These are phyloP conservation scores for Cyclargus thomasi DNA, from an alignment of 1,140 invertebrate species.

Conservation along the genomic window DNA sequence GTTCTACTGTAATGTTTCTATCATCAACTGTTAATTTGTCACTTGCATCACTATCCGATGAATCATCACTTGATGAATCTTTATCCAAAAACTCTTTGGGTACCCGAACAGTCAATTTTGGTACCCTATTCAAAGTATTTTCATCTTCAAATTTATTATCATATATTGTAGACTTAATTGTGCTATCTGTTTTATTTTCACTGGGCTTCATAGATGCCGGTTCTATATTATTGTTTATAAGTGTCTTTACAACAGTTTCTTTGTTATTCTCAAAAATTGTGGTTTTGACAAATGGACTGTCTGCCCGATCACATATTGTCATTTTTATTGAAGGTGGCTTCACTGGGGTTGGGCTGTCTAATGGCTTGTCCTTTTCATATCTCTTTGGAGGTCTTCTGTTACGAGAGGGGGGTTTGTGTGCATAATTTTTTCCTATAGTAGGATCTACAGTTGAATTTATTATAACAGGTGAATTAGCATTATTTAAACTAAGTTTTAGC, in stretches of 20 bases:
- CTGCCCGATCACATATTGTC: conserved; percentile 69
- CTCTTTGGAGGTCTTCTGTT: conserved; percentile 66
- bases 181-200: conserved; percentile 50
- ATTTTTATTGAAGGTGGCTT: conserved; percentile 64
- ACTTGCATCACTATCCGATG: conserved; percentile 76
- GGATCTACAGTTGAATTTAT: conserved; percentile 70
- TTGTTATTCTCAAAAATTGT: conserved; percentile 65
- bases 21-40: conserved; percentile 75
- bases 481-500: conserved; percentile 65
- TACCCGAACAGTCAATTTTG: conserved; percentile 70
- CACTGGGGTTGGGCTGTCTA: conserved; percentile 29
- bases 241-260: conserved; percentile 52
- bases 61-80: conserved; percentile 72
- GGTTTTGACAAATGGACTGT: conserved; percentile 67
- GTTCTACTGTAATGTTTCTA: conserved; percentile 34
- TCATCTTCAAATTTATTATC: conserved; percentile 63
- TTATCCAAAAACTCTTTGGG: conserved; percentile 71
- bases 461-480: conserved; percentile 65
- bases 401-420: conserved; percentile 59
- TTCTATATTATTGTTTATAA: conserved; percentile 61
- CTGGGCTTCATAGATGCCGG: conserved; percentile 30
- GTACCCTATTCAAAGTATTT: conserved; percentile 68
- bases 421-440: conserved; percentile 52
- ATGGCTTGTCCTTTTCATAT: conserved; percentile 56
- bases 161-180: conserved; percentile 64